Percentiles rank a stretch among this genome's conserved stretches.
Evolutionary conservation across 2,888 invertebrate genomes (phyloP).

Genomic region (Orthosia gothica): DNA sequence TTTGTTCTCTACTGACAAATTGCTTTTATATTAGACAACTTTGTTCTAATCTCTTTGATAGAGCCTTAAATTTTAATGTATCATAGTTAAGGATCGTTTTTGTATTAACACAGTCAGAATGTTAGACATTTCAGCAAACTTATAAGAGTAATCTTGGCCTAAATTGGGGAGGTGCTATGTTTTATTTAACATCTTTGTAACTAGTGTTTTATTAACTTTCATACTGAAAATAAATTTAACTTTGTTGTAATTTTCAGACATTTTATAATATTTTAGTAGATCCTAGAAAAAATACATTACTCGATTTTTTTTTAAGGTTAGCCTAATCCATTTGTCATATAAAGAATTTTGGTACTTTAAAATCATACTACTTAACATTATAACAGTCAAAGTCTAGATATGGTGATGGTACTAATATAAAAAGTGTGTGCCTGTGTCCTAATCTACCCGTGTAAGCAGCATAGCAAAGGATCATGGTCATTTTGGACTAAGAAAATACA

Average conservation of each 20-base stretch:
- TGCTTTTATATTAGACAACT: slow-evolving; percentile 65
- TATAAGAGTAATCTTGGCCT: background rate
- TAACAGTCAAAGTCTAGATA: too few relatives aligned
- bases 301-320: too few relatives aligned
- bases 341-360: too few relatives aligned
- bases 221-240: slow-evolving; percentile 21
- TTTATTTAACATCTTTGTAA: slow-evolving; percentile 16
- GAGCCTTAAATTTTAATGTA: slow-evolving; percentile 45
- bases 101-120: slow-evolving; percentile 12
- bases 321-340: too few relatives aligned
- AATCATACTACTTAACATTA: too few relatives aligned
- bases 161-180: slow-evolving; percentile 8
- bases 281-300: background rate
- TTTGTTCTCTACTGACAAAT: slow-evolving; percentile 58
- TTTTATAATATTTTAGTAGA: background rate
- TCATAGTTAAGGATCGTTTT: slow-evolving; percentile 26
- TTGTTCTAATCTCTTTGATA: slow-evolving; percentile 46
- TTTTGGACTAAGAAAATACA: too few relatives aligned
- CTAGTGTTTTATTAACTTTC: slow-evolving; percentile 17
- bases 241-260: background rate
- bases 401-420: too few relatives aligned
- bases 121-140: slow-evolving; percentile 10
- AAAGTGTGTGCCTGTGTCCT: too few relatives aligned
- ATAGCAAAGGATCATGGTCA: too few relatives aligned
- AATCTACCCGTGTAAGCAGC: too few relatives aligned